phyloP scores from a whole-genome alignment of 1,140 invertebrate genomes.

The Micrasema longulum region DNA sequence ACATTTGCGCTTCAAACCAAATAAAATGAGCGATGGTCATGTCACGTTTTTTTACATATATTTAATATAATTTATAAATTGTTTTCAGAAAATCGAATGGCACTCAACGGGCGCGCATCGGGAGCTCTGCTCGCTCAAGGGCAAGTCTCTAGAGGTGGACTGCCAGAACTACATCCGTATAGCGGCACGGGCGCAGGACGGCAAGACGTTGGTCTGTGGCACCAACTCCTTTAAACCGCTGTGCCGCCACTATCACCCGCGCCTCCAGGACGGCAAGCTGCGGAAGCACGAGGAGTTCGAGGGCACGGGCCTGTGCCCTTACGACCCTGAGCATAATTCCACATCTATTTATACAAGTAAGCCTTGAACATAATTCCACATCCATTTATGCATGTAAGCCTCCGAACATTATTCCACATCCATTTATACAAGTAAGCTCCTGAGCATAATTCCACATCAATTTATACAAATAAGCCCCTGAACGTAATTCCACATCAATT shows the following conservation, averaged over 20 bases:
- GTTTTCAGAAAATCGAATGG: conserved; percentile 86
- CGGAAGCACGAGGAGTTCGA: conserved; percentile 76
- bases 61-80: too few relatives aligned
- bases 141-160: conserved; percentile 86
- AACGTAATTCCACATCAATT: too few relatives aligned
- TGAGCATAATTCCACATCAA: too few relatives aligned
- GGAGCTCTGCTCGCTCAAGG: conserved; percentile 88
- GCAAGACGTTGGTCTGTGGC: conserved; percentile 89
- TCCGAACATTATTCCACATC: too few relatives aligned
- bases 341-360: conserved; percentile 84
- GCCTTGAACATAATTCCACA: conserved; percentile 25
- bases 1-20: too few relatives aligned
- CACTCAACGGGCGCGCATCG: conserved; percentile 83
- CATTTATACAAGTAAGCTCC: too few relatives aligned
- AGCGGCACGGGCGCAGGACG: conserved; percentile 74
- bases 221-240: conserved; percentile 97
- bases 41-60: too few relatives aligned
- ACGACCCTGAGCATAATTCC: conserved; percentile 93
- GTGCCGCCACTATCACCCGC: conserved; percentile 81
- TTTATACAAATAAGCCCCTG: too few relatives aligned
- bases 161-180: conserved; percentile 98
- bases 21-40: too few relatives aligned
- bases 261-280: conserved; percentile 59
- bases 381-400: too few relatives aligned
- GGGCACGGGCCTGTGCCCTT: conserved; percentile 90